Evolutionary conservation across 1,140 invertebrate genomes (phyloP), one percentile per base, ranked within the genome.

Genomic region (Dermatophagoides farinae): DNA sequence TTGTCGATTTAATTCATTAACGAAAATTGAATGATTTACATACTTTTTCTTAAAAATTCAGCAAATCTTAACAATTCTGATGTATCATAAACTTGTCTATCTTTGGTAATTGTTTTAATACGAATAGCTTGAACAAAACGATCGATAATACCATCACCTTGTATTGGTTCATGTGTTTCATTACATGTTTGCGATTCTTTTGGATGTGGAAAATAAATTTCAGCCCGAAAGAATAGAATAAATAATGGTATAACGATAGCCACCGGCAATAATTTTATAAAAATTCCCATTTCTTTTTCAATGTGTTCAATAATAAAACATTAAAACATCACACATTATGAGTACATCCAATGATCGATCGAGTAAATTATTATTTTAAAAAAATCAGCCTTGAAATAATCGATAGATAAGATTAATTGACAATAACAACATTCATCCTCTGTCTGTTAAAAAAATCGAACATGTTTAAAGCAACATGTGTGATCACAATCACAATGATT

Each of bases 31-130:
- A 57, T 57, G 5, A 16, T 23, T n/a, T 39, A 20, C 59, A 10
- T 61, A 61, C 60, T 61, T 52, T 61, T 43, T 4, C 22, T 5
- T 12, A 61, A 22, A 57, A 61, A 61, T 37, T 46, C 2, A 20
- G n/a, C 38, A 61, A 58, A 61, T 20, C 62, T 49, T n/a, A 43
- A 8, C 12, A 67, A 43, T 31, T 62, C 63, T 47, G 58, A 47
- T 18, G 46, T 58, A 16, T 69, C 62, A 38, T 65, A 64, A 31
- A 60, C 14, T 10, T 60, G 61, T 11, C 22, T 20, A 16, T 59
- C 43, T 46, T 50, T 66, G 18, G 65, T 68, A 44, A 69, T 61
- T 10, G 67, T 69, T 50, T 59, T 40, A 47, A 69, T 64, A 25
- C 59, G 54, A 23, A 69, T 18, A 12, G 67, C 63, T 52, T 60